Evolutionary conservation across 2,888 invertebrate species (phyloP), one percentile per base, ranked within the genome.

Genomic region (Trachelus stipa): DNA sequence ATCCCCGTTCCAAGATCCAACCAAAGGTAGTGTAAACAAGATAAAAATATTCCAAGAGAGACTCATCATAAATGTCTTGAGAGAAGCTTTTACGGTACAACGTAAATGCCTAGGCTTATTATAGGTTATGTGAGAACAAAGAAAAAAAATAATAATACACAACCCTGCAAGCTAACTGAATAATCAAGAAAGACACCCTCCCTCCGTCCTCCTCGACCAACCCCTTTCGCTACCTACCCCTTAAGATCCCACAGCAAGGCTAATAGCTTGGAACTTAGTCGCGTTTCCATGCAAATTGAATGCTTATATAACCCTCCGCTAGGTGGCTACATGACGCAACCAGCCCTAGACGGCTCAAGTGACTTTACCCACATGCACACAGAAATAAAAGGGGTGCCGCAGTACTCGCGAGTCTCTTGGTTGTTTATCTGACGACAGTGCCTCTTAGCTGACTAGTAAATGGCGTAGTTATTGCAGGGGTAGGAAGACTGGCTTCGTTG

Each of bases 221-320:
- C 11, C 71, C 23, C 15, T 23, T 23, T 56, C 75, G 80, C 80
- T 80, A 83, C 83, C 83, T 85, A 81, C 82, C 82, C 83, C 23
- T 56, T 23, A 56, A 23, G 56, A 56, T 2, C 6, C 23, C 56
- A 9, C 56, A 56, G 23, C 56, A 56, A 9, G 83, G 85, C 88
- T 89, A 89, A 89, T 89, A 89, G 89, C 85, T 84, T 56, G 56
- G 83, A 89, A 89, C 89, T 89, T 89, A 85, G 89, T 87, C 85
- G 87, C 85, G 87, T 89, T 89, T 89, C 88, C 87, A 89, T 89
- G 89, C 88, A 89, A 89, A 89, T 89, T 85, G 85, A 85, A 85
- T 86, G 88, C 87, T 89, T 85, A 87, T 85, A 85, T 86, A 23
- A 9, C 23, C 56, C 56, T 56, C 56, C 56, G 56, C 56, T 56